These are phyloP conservation scores for Drepana falcataria DNA, from an alignment of 2,888 invertebrate genomes.

Conservation along the genomic window DNA sequence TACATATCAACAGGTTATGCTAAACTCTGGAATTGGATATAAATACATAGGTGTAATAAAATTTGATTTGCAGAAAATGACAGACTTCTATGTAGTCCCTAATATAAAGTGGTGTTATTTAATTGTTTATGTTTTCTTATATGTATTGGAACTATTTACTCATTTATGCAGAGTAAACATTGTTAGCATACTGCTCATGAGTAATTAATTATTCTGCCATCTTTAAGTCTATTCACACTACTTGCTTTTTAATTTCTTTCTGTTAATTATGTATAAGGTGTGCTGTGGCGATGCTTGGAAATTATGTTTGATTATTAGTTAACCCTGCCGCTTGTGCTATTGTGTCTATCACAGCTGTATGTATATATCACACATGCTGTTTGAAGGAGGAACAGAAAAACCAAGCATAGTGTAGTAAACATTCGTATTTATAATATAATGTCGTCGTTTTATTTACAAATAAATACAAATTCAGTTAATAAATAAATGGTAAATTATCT, in stretches of 20 bases:
- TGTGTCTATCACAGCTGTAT: neutral
- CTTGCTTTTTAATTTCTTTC: neutral
- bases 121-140: too few species aligned
- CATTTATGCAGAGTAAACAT: neutral
- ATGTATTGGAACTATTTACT: too few species aligned
- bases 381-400: slow-evolving; percentile 39
- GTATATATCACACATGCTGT: too few species aligned
- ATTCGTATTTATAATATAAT: slow-evolving; percentile 79
- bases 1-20: too few species aligned
- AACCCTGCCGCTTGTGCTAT: neutral
- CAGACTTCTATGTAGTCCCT: too few species aligned
- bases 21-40: too few species aligned
- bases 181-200: neutral
- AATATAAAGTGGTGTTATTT: too few species aligned
- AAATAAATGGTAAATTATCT: slow-evolving; percentile 80
- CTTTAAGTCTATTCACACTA: neutral
- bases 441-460: slow-evolving; percentile 78
- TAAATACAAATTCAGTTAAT: slow-evolving; percentile 80
- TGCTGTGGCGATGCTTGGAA: neutral
- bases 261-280: neutral
- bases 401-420: slow-evolving; percentile 75
- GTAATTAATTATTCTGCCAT: neutral
- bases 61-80: too few species aligned
- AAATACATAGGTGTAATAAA: too few species aligned
- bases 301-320: neutral